These are phyloP conservation scores for Myotis findleyi DNA, from an alignment of 2,797 vertebrate species.

Conservation along the genomic window DNA sequence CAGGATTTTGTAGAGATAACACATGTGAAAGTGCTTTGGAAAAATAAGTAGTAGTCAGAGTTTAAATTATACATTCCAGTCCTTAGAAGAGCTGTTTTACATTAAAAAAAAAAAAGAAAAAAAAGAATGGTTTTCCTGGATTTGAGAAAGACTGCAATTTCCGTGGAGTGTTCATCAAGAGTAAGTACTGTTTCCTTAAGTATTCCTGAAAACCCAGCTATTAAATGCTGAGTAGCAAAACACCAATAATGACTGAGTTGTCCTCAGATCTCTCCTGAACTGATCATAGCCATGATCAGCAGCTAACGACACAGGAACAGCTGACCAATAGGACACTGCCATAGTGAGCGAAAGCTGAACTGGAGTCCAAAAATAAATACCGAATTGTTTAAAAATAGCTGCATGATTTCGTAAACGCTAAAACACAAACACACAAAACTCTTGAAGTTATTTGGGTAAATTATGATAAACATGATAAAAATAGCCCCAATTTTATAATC, in stretches of 20 bases:
- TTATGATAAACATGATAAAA: slow-evolving; percentile 57
- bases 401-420: slow-evolving; percentile 41
- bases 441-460: slow-evolving; percentile 38
- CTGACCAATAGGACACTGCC: slow-evolving; percentile 13
- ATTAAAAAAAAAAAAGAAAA: neutral
- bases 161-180: neutral
- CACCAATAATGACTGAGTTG: neutral
- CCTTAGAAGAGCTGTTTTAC: slow-evolving; percentile 32
- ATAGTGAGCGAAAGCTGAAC: slow-evolving; percentile 29
- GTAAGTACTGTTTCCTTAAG: neutral
- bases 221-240: neutral
- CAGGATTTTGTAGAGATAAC: neutral
- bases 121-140: slow-evolving; percentile 27
- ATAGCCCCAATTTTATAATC: slow-evolving; percentile 48
- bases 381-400: slow-evolving; percentile 63
- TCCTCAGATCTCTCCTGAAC: neutral
- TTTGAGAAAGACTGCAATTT: slow-evolving; percentile 55
- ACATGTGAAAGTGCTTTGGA: slow-evolving; percentile 1
- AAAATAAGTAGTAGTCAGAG: slow-evolving; percentile 28
- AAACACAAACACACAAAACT: slow-evolving; percentile 60
- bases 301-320: neutral
- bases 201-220: slow-evolving; percentile 37
- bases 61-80: slow-evolving; percentile 59
- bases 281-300: neutral
- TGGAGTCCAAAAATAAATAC: slow-evolving; percentile 67